These are phyloP conservation scores for Verasper variegatus DNA, from an alignment of 2,113 vertebrate genomes.

Conservation along the genomic window DNA sequence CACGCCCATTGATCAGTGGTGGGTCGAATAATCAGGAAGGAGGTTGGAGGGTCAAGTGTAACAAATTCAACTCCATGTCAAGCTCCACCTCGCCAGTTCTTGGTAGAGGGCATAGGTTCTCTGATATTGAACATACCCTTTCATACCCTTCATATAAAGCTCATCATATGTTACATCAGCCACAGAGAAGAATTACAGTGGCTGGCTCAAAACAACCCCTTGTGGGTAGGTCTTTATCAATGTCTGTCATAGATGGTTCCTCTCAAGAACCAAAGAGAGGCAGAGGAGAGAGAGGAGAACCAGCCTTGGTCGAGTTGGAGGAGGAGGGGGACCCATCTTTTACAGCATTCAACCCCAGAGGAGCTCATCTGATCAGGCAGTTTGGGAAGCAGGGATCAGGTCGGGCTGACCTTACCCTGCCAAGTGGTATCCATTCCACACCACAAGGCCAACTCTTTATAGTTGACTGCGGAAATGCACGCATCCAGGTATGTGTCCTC, in stretches of 20 bases:
- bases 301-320: conserved; percentile 52
- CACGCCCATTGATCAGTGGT: conserved; percentile 57
- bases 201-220: conserved; percentile 32
- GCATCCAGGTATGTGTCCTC: conserved; percentile 74
- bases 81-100: conserved; percentile 39
- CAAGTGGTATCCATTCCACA: conserved; percentile 81
- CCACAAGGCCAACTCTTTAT: conserved; percentile 81
- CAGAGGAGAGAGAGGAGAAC: conserved; percentile 59
- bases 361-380: conserved; percentile 69
- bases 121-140: conserved; percentile 34
- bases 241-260: conserved; percentile 73
- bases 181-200: conserved; percentile 24
- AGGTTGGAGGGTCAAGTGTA: conserved; percentile 46
- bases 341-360: conserved; percentile 21
- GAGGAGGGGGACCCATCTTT: conserved; percentile 59
- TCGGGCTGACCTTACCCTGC: conserved; percentile 81
- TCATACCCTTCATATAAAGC: conserved; percentile 38
- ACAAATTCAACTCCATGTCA: conserved; percentile 38
- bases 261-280: conserved; percentile 57
- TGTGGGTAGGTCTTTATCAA: conserved; percentile 69
- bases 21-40: conserved; percentile 44
- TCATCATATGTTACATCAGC: conserved; percentile 36
- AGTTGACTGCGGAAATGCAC: conserved; percentile 86
- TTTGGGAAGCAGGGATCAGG: conserved; percentile 86
- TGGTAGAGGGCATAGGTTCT: conserved; percentile 4